These are phyloP conservation scores for Aplocera efformata DNA, from an alignment of 2,888 invertebrate genomes.

Conservation along the genomic window DNA sequence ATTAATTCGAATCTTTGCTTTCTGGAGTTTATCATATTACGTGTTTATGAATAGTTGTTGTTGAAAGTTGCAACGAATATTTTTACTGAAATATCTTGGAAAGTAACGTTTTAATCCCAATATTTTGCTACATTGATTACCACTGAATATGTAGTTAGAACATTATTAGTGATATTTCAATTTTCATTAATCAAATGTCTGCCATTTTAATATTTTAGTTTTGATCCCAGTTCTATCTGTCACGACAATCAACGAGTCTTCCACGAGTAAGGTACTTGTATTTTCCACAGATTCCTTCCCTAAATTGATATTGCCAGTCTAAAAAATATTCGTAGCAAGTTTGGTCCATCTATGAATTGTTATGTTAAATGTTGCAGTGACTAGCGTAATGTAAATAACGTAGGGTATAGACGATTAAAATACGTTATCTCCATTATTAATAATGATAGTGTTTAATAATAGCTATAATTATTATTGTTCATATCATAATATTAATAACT, in stretches of 20 bases:
- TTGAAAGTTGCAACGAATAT: constrained; percentile 30
- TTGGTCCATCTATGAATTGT: constrained; percentile 46
- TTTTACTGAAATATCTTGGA: constrained; percentile 17
- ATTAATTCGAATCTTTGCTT: constrained; percentile 24
- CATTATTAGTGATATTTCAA: too few species aligned
- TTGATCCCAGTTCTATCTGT: too few species aligned
- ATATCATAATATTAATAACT: constrained; percentile 84
- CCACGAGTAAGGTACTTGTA: too few species aligned
- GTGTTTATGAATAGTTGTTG: constrained; percentile 29
- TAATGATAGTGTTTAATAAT: constrained; percentile 54
- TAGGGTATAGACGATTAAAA: constrained; percentile 67
- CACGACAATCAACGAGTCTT: too few species aligned
- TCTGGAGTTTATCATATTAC: constrained; percentile 28
- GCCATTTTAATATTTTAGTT: too few species aligned
- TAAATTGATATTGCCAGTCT: constrained; percentile 4
- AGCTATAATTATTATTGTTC: constrained; percentile 82
- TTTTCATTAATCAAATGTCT: too few species aligned
- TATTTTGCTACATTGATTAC: too few species aligned
- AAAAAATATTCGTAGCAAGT: constrained; percentile 49
- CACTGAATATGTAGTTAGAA: too few species aligned
- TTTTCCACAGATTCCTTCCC: too few species aligned
- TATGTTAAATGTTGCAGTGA: constrained; percentile 53
- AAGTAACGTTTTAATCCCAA: neutral
- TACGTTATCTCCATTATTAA: constrained; percentile 72
- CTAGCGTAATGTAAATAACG: constrained; percentile 62